Conservation (phyloP, 1,140 invertebrate species). For the Luehdorfia chinensis region DNA sequence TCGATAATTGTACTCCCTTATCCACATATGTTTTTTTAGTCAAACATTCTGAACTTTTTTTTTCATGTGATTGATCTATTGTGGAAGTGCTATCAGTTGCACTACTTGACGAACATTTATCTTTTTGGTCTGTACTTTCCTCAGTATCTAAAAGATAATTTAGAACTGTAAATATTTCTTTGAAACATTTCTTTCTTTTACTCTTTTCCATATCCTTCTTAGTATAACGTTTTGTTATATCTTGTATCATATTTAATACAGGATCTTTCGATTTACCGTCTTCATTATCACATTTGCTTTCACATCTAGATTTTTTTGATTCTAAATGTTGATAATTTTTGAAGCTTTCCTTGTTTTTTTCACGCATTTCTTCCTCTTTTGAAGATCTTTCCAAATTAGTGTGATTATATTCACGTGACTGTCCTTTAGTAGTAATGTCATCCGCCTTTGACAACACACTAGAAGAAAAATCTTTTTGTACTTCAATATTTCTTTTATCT, state of each 20-base stretch:
- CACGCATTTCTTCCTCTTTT: slow-evolving; percentile 10
- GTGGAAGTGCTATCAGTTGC: slow-evolving; percentile 15
- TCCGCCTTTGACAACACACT: not conserved
- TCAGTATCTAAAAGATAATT: slow-evolving; percentile 65
- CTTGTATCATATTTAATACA: slow-evolving; percentile 50
- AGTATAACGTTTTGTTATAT: slow-evolving; percentile 59
- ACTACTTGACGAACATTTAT: slow-evolving; percentile 20
- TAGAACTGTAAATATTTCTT: slow-evolving; percentile 57
- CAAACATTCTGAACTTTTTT: slow-evolving; percentile 4
- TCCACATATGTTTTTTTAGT: slow-evolving; percentile 33
- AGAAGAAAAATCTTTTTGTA: slow-evolving; percentile 7
- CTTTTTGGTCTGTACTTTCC: slow-evolving; percentile 43
- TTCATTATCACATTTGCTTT: slow-evolving; percentile 7
- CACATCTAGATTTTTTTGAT: slow-evolving; percentile 17
- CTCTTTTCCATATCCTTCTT: slow-evolving; percentile 50
- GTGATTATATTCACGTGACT: no score
- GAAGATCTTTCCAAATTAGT: not conserved
- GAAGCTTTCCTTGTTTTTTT: slow-evolving; percentile 8
- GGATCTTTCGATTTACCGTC: slow-evolving; percentile 33
- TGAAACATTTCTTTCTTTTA: slow-evolving; percentile 62
- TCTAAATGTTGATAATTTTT: no score
- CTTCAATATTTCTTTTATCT: slow-evolving; percentile 15
- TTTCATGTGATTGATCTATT: slow-evolving; percentile 12
- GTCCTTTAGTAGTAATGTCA: not conserved
- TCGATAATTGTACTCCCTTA: slow-evolving; percentile 46